A percentile compares a stretch with the other conserved stretches of the same genome.
These are phyloP conservation scores for Phalacrocorax carbo DNA, from an alignment of 2,113 vertebrate species.

Conservation along the genomic window DNA sequence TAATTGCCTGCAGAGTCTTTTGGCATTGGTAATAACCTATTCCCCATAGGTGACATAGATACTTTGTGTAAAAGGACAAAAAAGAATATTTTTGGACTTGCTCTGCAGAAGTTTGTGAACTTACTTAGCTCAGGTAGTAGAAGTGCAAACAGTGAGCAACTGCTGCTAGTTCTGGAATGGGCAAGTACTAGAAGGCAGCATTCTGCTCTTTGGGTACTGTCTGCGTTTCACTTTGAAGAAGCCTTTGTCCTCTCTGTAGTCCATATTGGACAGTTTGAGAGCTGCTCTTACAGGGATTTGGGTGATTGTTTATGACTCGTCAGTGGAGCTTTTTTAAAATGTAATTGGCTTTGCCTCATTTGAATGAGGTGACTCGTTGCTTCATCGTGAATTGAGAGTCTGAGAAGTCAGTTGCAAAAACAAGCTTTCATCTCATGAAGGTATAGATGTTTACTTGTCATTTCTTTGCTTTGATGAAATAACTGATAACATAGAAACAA, in stretches of 20 bases:
- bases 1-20: background rate
- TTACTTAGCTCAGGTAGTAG: background rate
- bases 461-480: slow-evolving; percentile 25
- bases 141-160: background rate
- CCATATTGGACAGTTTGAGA: background rate
- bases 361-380: background rate
- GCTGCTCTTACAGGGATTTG: background rate
- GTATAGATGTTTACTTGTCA: background rate
- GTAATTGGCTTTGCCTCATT: slow-evolving; percentile 17
- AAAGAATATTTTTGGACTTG: background rate
- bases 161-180: background rate
- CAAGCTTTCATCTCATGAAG: background rate
- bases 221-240: background rate
- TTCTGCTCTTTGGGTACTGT: background rate
- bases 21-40: background rate
- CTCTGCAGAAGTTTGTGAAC: background rate
- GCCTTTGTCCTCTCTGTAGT: background rate
- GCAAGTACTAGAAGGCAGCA: background rate
- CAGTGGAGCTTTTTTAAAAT: background rate
- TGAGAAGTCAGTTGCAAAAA: slow-evolving; percentile 15
- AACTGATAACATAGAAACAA: background rate
- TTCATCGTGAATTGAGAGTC: background rate
- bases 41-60: background rate
- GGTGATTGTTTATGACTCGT: background rate
- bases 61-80: background rate